Percentiles rank a stretch among this genome's conserved stretches.
Conservation (phyloP, 2,888 invertebrate genomes). For the Caenorhabditis doughertyi region DNA sequence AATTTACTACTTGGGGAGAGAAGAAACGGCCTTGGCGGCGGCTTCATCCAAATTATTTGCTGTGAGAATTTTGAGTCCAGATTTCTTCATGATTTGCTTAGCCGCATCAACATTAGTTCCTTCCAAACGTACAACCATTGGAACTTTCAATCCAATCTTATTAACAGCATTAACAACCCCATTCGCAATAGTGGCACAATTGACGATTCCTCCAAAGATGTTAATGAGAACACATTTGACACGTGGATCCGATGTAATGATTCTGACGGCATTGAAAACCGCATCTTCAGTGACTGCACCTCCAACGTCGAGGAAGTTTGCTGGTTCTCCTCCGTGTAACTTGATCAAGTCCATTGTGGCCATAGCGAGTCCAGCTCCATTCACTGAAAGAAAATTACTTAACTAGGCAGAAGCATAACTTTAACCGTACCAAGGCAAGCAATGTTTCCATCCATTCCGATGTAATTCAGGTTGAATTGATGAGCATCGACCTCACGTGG, state of each 20-base stretch:
- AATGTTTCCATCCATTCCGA: slow-evolving; percentile 97
- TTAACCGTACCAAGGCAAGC: slow-evolving; percentile 88
- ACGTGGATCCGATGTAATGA: slow-evolving; percentile 88
- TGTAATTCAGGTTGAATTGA: slow-evolving; percentile 93
- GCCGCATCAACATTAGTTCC: slow-evolving; percentile 92
- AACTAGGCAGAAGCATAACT: neutral
- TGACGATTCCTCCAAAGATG: slow-evolving; percentile 99
- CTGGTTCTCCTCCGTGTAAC: slow-evolving; percentile 95
- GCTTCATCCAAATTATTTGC: slow-evolving; percentile 94
- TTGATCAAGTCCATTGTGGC: slow-evolving; percentile 99
- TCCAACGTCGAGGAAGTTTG: slow-evolving; percentile 98
- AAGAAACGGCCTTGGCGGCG: slow-evolving; percentile 90
- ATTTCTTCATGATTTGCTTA: slow-evolving; percentile 89
- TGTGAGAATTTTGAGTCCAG: slow-evolving; percentile 90
- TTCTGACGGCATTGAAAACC: slow-evolving; percentile 91
- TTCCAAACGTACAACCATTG: slow-evolving; percentile 84
- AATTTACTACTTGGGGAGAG: slow-evolving; percentile 33
- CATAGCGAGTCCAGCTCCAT: slow-evolving; percentile 99
- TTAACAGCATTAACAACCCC: slow-evolving; percentile 94
- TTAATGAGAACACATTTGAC: slow-evolving; percentile 97
- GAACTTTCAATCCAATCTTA: slow-evolving; percentile 89
- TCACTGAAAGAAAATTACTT: slow-evolving; percentile 87
- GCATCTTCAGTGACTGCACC: slow-evolving; percentile 96
- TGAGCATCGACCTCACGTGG: slow-evolving; percentile 96
- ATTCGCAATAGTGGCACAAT: slow-evolving; percentile 96